phyloP scores from a whole-genome alignment of 2,888 invertebrate genomes.

The Cataglyphis livida region DNA sequence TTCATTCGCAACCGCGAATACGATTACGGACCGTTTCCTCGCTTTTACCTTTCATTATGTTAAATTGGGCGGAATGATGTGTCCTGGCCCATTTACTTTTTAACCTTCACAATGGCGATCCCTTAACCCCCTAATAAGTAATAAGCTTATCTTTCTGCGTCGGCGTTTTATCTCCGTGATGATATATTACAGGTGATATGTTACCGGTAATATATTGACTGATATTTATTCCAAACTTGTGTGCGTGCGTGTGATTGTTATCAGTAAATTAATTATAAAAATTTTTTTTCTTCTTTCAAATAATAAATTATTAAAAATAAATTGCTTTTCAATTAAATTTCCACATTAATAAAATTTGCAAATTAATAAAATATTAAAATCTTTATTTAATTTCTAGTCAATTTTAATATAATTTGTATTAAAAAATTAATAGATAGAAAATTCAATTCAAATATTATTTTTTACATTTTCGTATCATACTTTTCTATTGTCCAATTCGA shows the following conservation, averaged over 20 bases:
- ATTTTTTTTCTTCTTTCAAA: background rate
- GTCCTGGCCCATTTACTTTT: slow-evolving; percentile 26
- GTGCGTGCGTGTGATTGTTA: background rate
- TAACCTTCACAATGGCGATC: slow-evolving; percentile 48
- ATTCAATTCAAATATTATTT: background rate
- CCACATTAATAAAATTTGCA: background rate
- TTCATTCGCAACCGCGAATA: slow-evolving; percentile 24
- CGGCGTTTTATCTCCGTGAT: background rate
- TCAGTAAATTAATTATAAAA: background rate
- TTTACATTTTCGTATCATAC: background rate
- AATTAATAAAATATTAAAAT: background rate
- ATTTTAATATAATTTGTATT: background rate
- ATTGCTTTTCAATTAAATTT: background rate
- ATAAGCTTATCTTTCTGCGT: slow-evolving; percentile 29
- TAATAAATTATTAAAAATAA: background rate
- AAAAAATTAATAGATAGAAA: background rate
- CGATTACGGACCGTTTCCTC: slow-evolving; percentile 27
- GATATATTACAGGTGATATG: background rate
- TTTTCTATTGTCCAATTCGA: background rate
- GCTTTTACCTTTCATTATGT: slow-evolving; percentile 26
- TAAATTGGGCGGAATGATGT: slow-evolving; percentile 34
- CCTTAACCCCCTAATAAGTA: slow-evolving; percentile 18
- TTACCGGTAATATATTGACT: background rate
- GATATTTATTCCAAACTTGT: background rate
- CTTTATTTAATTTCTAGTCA: background rate